Evolutionary conservation across 2,113 vertebrate species (phyloP), one percentile per base, ranked within the genome.

Genomic region (Upupa epops): DNA sequence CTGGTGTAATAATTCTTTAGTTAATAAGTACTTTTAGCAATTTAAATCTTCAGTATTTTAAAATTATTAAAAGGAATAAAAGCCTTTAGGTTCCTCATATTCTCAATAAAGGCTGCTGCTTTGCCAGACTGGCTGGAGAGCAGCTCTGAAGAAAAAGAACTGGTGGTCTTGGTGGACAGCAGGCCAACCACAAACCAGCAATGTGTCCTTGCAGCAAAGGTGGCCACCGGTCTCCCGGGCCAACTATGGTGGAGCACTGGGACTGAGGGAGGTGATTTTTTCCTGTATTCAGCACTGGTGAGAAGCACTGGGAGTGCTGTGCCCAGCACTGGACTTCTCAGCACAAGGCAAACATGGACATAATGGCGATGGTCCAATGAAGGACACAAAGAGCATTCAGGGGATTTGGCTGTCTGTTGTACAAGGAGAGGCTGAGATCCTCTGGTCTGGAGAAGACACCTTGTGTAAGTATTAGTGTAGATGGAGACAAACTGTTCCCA

Each of bases 241-340:
- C 48, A 32, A 6, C 4, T 7, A 7, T 42, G 49, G 51, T 18
- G 63, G 28, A 49, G 9, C 56, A 13, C 1, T 45, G 58, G 34
- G 36, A 9, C 6, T 2, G 0, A 76, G 24, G 37, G 24, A 46
- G 19, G 3, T 9, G 76, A 76, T 24, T 9, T 36, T 63, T 29
- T 13, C 32, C 42, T 51, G 55, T 19, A 17, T 24, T 20, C 31
- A 17, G 31, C 42, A 32, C 70, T 46, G 55, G 16, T 25, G 82
- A 86, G 24, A 11, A 16, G 28, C 14, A 46, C 0, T 0, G 2
- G 24, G 42, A 37, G 37, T 1, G 0, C 76, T 74, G 45, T 17
- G 17, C 22, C 31, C 31, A 49, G 58, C 2, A 11, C 31, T 31
- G 40, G 20, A 29, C 42, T 71, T 32, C 20, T 37, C 45, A 48